Evolutionary conservation across 1,140 invertebrate species (phyloP).

Genomic region (Doryteuthis pealeii): DNA sequence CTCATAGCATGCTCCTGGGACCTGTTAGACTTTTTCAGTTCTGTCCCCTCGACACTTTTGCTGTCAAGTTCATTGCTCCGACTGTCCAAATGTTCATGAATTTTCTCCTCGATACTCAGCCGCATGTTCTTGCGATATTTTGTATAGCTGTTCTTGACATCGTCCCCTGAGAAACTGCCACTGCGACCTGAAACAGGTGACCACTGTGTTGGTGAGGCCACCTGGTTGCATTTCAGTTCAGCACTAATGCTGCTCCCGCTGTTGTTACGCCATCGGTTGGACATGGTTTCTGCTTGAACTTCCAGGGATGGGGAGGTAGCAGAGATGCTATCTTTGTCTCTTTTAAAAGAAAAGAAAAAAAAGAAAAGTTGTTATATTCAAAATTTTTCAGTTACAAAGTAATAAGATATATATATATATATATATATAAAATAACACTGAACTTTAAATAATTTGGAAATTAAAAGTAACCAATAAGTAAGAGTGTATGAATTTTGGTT

Average conservation of each 20-base stretch:
- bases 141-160: constrained; percentile 21
- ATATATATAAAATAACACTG: constrained; percentile 14
- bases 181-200: constrained; percentile 41
- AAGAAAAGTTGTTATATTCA: not conserved
- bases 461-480: too few relatives aligned
- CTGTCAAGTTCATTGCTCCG: not conserved
- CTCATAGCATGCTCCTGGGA: not conserved
- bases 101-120: not conserved
- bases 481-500: too few relatives aligned
- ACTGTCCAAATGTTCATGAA: constrained; percentile 12
- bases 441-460: too few relatives aligned
- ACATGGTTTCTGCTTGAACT: constrained; percentile 31
- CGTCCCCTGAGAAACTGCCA: constrained; percentile 25
- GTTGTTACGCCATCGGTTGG: constrained; percentile 22
- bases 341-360: constrained; percentile 17
- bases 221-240: constrained; percentile 25
- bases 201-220: constrained; percentile 32
- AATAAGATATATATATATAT: not conserved
- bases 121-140: not conserved
- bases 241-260: constrained; percentile 18
- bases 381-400: not conserved
- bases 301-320: constrained; percentile 30
- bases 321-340: constrained; percentile 32
- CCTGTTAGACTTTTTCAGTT: not conserved
- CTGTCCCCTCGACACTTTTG: not conserved